Base-by-base conservation (phyloP, 2,113 vertebrate species). In the Elgaria multicarinata region DNA sequence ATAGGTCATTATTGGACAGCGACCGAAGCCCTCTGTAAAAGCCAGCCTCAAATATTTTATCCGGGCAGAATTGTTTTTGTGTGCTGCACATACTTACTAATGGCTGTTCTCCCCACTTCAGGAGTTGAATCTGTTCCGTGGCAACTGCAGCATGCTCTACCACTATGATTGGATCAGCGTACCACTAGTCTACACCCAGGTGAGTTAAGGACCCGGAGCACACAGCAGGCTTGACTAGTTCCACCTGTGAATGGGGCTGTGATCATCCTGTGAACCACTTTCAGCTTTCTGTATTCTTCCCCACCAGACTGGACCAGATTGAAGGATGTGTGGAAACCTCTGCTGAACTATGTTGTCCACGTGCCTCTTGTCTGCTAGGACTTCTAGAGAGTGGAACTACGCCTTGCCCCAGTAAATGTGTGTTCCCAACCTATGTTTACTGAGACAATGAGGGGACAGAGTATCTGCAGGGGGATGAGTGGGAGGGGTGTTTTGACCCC, bases 121-220 rank as follows among this genome's bases (percentile, higher is more conserved):
- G 98, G 98, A 98, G 93, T 95, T 99, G 95, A 98, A 98, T 72
- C 83, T 62, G 0, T 99, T 98, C 94, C 96, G 98, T 89, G 98
- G 97, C 71, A 98, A 98, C 81, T 99, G 98, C 93, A 98, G 98
- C 67, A 98, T 98, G 98, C 96, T 99, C 82, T 99, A 99, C 95
- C 98, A 99, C 85, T 99, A 98, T 1, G 98, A 99, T 95, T 98
- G 98, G 98, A 98, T 99, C 96, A 99, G 98, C 0, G 95, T 99
- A 80, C 98, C 98, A 1, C 96, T 99, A 2, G 98, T 99, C 80
- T 99, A 99, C 94, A 99, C 98, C 28, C 98, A 99, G 98, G 98
- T 98, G 91, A 96, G 26, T 66, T 26, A 53, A 16, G 18, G 85
- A 62, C 80, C 71, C 64, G 87, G 36, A 5, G 0, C 55, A 83